These are phyloP conservation scores for Psittacula cyanocephala DNA, from an alignment of 2,113 vertebrate species.

Conservation along the genomic window DNA sequence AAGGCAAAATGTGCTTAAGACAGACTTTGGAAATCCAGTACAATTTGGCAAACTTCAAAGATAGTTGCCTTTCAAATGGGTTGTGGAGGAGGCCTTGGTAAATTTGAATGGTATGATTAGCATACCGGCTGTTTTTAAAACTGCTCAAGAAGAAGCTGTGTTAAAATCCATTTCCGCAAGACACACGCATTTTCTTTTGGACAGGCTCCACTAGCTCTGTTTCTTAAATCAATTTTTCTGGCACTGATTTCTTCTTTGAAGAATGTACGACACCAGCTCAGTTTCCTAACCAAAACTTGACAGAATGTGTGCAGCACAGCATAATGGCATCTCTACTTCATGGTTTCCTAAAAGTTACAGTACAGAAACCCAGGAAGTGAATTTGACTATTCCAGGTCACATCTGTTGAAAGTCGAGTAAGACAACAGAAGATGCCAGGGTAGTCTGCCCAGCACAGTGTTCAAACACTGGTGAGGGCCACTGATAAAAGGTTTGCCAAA, in stretches of 20 bases:
- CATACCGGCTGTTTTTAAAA: slow-evolving; percentile 67
- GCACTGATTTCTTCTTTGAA: slow-evolving; percentile 61
- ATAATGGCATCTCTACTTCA: slow-evolving; percentile 22
- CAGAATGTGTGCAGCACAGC: slow-evolving; percentile 55
- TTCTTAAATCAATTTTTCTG: slow-evolving; percentile 65
- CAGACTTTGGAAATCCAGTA: slow-evolving; percentile 57
- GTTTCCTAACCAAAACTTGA: slow-evolving; percentile 58
- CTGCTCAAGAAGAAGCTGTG: slow-evolving; percentile 65
- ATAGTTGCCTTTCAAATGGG: slow-evolving; percentile 50
- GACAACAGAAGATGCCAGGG: neutral
- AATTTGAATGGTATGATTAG: slow-evolving; percentile 64
- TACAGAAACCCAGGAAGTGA: neutral
- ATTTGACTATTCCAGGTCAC: neutral
- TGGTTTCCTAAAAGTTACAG: slow-evolving; percentile 4
- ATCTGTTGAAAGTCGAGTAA: neutral
- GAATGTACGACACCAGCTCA: slow-evolving; percentile 49
- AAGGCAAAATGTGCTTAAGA: slow-evolving; percentile 53
- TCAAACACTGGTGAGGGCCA: slow-evolving; percentile 52
- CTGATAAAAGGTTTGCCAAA: slow-evolving; percentile 63
- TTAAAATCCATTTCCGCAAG: slow-evolving; percentile 67
- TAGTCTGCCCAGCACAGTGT: neutral
- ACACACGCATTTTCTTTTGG: slow-evolving; percentile 62
- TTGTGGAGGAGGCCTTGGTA: slow-evolving; percentile 68
- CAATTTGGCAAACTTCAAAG: slow-evolving; percentile 50
- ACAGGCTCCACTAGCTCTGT: slow-evolving; percentile 63